Conservation (phyloP, 2,797 vertebrate genomes). For the Rhinoraja longicauda region DNA sequence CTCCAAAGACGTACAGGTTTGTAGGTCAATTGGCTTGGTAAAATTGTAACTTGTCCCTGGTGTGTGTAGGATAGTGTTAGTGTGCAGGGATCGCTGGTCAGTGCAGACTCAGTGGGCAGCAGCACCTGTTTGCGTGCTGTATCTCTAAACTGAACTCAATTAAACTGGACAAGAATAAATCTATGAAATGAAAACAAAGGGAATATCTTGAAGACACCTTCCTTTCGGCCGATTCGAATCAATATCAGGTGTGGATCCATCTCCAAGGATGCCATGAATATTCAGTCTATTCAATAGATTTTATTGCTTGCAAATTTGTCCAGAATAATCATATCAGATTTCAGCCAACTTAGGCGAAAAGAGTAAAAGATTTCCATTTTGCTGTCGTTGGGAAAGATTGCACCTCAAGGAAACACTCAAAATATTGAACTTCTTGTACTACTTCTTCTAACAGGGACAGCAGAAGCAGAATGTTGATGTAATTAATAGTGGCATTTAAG, state of each 20-base stretch:
- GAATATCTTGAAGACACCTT: background rate
- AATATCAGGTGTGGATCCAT: background rate
- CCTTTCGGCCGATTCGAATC: background rate
- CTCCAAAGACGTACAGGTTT: no score
- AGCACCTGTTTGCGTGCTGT: no score
- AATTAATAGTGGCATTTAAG: background rate
- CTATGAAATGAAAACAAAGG: background rate
- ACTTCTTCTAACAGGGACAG: no score
- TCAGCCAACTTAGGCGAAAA: background rate
- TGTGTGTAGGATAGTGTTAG: no score
- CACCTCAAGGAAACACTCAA: background rate
- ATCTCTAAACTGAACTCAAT: background rate
- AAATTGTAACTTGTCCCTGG: no score
- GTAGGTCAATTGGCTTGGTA: no score
- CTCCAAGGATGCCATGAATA: background rate
- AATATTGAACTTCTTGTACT: no score
- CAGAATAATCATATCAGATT: background rate
- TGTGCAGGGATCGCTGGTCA: no score
- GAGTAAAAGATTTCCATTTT: background rate
- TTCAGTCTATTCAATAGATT: no score
- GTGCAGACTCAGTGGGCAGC: no score
- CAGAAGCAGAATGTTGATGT: background rate
- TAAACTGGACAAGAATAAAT: background rate
- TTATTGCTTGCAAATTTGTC: background rate
- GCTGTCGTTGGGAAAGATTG: background rate